Conservation (phyloP, 2,113 vertebrate species). For the Halcyon senegalensis region DNA sequence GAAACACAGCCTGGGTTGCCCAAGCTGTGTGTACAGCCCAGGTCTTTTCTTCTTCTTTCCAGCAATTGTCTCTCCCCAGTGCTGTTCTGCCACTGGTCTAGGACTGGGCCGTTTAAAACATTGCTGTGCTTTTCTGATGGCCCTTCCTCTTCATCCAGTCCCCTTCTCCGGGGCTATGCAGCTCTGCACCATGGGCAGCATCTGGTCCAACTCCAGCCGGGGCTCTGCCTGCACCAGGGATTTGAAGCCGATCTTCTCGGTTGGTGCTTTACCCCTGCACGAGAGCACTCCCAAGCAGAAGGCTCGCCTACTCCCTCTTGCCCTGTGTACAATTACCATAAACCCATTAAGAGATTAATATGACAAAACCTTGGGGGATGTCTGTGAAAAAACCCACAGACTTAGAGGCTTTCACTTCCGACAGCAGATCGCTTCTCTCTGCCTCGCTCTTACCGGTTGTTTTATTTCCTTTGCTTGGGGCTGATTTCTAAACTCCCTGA, state of each 20-base stretch:
- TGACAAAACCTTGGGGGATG: background rate
- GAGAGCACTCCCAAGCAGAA: background rate
- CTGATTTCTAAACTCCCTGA: background rate
- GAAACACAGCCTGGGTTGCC: background rate
- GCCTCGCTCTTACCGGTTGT: background rate
- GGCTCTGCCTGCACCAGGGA: background rate
- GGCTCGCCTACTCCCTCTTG: background rate
- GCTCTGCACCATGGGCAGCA: background rate
- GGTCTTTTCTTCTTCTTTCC: background rate
- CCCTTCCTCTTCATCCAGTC: background rate
- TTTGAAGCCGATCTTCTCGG: background rate
- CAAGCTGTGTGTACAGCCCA: rapidly evolving
- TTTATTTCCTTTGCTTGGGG: background rate
- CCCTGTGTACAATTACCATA: background rate
- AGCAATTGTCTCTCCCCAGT: background rate
- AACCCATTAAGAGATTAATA: slow-evolving; percentile 57
- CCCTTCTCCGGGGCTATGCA: background rate
- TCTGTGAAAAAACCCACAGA: background rate
- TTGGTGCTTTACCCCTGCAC: background rate
- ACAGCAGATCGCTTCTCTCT: background rate
- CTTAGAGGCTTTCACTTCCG: slow-evolving; percentile 27
- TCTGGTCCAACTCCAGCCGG: background rate
- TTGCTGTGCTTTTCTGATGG: background rate
- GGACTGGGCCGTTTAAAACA: background rate
- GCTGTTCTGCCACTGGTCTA: background rate